phyloP scores from a whole-genome alignment of 1,140 invertebrate species.

The Anoplophora glabripennis region DNA sequence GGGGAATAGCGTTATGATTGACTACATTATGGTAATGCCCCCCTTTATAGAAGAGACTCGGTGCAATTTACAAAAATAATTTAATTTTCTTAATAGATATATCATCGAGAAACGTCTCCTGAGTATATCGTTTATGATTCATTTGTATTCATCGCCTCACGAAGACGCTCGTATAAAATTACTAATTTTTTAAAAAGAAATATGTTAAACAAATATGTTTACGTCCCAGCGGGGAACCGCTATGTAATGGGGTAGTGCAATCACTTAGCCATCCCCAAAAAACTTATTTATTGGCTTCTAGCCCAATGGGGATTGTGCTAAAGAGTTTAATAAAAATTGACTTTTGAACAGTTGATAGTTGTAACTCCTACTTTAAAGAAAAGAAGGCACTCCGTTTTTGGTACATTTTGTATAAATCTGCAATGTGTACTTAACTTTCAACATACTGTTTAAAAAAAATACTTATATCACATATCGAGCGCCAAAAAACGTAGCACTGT shows the following conservation, averaged over 20 bases:
- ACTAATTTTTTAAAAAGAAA: slow-evolving; percentile 7
- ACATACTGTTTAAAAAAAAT: too few species aligned
- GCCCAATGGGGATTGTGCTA: too few species aligned
- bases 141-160: slow-evolving; percentile 1
- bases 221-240: not conserved
- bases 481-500: too few species aligned
- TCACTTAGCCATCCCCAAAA: not conserved
- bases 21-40: slow-evolving; percentile 15
- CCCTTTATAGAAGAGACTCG: slow-evolving; percentile 9
- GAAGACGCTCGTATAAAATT: slow-evolving; percentile 9
- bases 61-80: slow-evolving; percentile 32
- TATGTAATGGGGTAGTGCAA: not conserved
- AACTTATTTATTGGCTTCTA: not conserved
- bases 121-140: slow-evolving; percentile 11
- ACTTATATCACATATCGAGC: too few species aligned
- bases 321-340: too few species aligned
- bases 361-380: too few species aligned
- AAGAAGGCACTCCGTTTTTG: too few species aligned
- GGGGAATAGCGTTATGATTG: slow-evolving; percentile 7
- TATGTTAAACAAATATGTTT: slow-evolving; percentile 1
- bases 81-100: slow-evolving; percentile 35
- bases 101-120: slow-evolving; percentile 9
- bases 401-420: too few species aligned
- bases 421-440: too few species aligned
- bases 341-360: too few species aligned